These are phyloP conservation scores for Caradrina clavipalpis DNA, from an alignment of 2,888 invertebrate genomes.

Conservation along the genomic window DNA sequence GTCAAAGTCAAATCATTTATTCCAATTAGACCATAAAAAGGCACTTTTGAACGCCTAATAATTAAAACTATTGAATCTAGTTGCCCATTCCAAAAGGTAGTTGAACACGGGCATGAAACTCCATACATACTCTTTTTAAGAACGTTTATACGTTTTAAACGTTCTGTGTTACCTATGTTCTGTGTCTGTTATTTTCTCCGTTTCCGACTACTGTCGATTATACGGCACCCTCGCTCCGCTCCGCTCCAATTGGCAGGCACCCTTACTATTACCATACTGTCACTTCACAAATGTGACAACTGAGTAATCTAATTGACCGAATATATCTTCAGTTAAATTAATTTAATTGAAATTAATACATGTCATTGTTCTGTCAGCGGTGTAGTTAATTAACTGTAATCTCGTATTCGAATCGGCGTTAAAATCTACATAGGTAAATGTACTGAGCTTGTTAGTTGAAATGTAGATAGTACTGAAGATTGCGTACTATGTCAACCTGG, in stretches of 20 bases:
- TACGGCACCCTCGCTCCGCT: too few species aligned
- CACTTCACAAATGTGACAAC: constrained; percentile 2
- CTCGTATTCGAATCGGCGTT: constrained; percentile 16
- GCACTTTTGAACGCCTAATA: too few species aligned
- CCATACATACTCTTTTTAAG: too few species aligned
- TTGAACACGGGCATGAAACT: too few species aligned
- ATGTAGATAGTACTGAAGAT: not conserved
- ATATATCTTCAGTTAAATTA: constrained; percentile 37
- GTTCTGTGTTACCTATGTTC: too few species aligned
- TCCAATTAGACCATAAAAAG: too few species aligned
- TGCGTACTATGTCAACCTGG: too few species aligned
- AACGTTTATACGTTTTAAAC: too few species aligned
- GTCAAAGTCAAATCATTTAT: too few species aligned
- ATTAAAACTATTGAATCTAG: too few species aligned
- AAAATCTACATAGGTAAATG: not conserved
- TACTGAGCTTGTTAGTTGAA: constrained; percentile 27
- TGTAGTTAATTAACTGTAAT: constrained; percentile 48
- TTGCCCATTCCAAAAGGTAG: too few species aligned
- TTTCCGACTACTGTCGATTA: not conserved
- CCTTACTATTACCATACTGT: not conserved
- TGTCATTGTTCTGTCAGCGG: constrained; percentile 50
- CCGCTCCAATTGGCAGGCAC: too few species aligned
- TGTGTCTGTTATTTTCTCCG: not conserved
- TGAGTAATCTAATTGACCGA: constrained; percentile 45
- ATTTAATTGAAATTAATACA: constrained; percentile 54